Conservation (phyloP, 23 tunicate species). For the Pegea sp. region DNA sequence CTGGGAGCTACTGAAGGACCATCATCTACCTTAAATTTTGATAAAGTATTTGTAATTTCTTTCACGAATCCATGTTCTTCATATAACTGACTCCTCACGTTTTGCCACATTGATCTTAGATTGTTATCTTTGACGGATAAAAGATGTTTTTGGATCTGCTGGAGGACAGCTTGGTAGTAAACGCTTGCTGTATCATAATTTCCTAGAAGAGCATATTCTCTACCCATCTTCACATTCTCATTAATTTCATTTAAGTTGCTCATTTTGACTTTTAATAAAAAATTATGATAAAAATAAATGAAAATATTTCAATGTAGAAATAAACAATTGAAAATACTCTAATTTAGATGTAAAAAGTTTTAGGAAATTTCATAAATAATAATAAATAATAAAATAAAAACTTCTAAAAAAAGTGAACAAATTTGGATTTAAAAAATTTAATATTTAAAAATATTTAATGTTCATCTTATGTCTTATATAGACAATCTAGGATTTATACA, state of each 20-base stretch:
- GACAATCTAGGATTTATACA: too few relatives aligned
- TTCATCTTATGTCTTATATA: too few relatives aligned
- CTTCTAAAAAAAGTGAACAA: too few relatives aligned
- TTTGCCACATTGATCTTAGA: slow-evolving; percentile 34
- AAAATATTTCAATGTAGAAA: too few relatives aligned
- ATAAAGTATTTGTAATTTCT: slow-evolving; percentile 59
- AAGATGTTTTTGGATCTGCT: slow-evolving; percentile 65
- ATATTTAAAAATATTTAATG: too few relatives aligned
- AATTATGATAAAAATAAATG: too few relatives aligned
- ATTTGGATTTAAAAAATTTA: too few relatives aligned
- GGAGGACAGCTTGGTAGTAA: slow-evolving; percentile 79
- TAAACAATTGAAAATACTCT: too few relatives aligned
- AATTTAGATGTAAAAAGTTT: too few relatives aligned
- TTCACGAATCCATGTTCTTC: slow-evolving; percentile 58
- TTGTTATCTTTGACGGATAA: slow-evolving; percentile 21
- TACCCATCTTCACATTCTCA: slow-evolving; percentile 85
- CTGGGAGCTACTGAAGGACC: slow-evolving; percentile 20
- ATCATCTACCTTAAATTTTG: slow-evolving; percentile 52
- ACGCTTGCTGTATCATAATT: slow-evolving; percentile 88
- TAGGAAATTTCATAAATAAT: too few relatives aligned
- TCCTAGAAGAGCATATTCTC: slow-evolving; percentile 85
- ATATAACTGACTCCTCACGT: slow-evolving; percentile 24
- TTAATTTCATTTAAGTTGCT: slow-evolving; percentile 41
- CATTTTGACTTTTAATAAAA: slow-evolving; percentile 9
- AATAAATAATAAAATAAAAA: too few relatives aligned